Evolutionary conservation across 2,113 vertebrate genomes (phyloP).

Genomic region (Gymnobelideus leadbeateri): DNA sequence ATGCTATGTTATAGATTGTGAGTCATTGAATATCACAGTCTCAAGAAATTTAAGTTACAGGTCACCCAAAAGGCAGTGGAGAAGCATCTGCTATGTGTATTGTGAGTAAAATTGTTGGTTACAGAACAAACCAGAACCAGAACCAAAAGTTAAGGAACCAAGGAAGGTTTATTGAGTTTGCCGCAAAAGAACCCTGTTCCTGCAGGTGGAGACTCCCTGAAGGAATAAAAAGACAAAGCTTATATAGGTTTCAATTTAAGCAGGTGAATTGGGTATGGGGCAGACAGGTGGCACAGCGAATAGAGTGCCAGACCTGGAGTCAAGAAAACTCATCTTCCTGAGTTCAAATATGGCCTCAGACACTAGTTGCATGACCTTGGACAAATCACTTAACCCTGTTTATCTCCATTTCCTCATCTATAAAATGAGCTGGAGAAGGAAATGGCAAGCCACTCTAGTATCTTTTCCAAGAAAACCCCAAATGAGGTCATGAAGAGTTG

Average conservation of each 20-base stretch:
- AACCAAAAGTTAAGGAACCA: too few species aligned
- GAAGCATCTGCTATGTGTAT: not conserved
- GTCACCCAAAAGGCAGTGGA: not conserved
- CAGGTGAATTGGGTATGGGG: not conserved
- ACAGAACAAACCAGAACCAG: not conserved
- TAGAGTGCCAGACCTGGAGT: not conserved
- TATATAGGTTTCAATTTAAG: not conserved
- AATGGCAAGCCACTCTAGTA: not conserved
- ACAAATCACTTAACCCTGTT: not conserved
- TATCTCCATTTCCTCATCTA: not conserved
- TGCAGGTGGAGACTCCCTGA: not conserved
- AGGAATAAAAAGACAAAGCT: not conserved
- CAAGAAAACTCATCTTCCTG: not conserved
- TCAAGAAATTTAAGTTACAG: not conserved
- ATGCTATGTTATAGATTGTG: not conserved
- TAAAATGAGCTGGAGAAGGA: not conserved
- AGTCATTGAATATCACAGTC: not conserved
- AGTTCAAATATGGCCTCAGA: not conserved
- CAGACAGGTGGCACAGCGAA: too few species aligned
- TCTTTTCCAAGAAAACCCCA: not conserved
- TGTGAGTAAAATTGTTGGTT: not conserved
- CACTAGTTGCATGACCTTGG: not conserved
- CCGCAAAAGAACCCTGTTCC: not conserved
- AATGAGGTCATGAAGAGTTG: not conserved
- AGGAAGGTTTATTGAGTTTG: not conserved